phyloP scores from a whole-genome alignment of 2,888 invertebrate genomes.

The Orchesella flavescens region DNA sequence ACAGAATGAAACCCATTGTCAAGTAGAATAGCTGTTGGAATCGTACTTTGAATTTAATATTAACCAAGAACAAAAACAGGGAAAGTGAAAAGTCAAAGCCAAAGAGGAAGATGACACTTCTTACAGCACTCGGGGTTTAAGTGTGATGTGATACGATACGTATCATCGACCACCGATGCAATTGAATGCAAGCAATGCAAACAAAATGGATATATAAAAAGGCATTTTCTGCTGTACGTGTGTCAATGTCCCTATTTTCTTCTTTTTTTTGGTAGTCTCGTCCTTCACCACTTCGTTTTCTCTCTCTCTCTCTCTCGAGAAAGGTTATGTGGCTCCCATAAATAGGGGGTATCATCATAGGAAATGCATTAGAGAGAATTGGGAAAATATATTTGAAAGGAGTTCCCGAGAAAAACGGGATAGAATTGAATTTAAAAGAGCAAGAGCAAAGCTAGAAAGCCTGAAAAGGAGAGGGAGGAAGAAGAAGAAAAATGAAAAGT shows the following conservation, averaged over 20 bases:
- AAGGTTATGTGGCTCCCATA: constrained; percentile 34
- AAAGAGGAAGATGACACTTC: constrained; percentile 4
- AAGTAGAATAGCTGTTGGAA: not conserved
- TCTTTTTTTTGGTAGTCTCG: not conserved
- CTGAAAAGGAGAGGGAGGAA: not conserved
- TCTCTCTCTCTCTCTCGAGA: constrained; percentile 31
- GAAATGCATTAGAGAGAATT: not conserved
- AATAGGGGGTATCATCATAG: constrained; percentile 25
- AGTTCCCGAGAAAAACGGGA: constrained; percentile 18
- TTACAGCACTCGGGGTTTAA: no score
- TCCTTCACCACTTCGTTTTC: constrained; percentile 9
- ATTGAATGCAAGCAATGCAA: not conserved
- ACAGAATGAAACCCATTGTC: not conserved
- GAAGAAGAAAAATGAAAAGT: constrained; percentile 40
- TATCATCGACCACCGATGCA: no score
- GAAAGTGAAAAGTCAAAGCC: not conserved
- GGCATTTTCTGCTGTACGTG: constrained; percentile 21
- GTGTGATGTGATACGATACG: no score
- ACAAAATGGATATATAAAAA: constrained; percentile 26
- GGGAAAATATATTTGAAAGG: constrained; percentile 4
- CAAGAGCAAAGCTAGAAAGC: not conserved
- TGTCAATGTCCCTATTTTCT: constrained; percentile 9
- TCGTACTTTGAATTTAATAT: constrained; percentile 39
- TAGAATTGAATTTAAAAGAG: constrained; percentile 52
- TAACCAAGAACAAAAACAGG: not conserved